Percentiles rank a stretch among this genome's conserved stretches.
Evolutionary conservation across 2,797 vertebrate genomes (phyloP).

Genomic region (Cichlasoma orientale): DNA sequence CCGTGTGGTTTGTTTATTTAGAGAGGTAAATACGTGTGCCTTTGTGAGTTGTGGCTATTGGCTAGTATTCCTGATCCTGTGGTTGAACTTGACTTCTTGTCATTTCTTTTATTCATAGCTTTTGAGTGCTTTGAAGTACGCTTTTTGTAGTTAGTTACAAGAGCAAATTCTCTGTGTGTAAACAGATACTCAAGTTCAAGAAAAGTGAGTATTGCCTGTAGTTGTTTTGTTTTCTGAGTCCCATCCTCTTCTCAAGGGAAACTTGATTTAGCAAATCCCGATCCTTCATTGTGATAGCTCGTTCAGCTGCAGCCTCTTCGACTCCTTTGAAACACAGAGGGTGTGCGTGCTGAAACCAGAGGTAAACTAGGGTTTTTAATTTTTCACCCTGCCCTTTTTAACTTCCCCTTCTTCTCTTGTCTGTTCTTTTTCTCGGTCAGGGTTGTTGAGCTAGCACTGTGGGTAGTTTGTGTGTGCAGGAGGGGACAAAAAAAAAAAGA

Average conservation of each 20-base stretch:
- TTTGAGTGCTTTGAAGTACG: neutral
- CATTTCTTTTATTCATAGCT: constrained; percentile 20
- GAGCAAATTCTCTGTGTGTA: constrained; percentile 23
- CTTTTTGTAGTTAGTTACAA: constrained; percentile 13
- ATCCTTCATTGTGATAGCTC: constrained; percentile 47
- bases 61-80: constrained; percentile 35
- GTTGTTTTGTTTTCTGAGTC: constrained; percentile 64
- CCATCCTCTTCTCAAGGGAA: constrained; percentile 53
- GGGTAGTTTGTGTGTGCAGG: constrained; percentile 33
- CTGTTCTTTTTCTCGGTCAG: constrained; percentile 34
- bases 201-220: constrained; percentile 47
- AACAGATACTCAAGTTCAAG: constrained; percentile 46
- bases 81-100: constrained; percentile 13
- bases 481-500: neutral
- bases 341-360: constrained; percentile 16
- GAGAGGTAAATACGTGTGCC: constrained; percentile 7
- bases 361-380: constrained; percentile 15
- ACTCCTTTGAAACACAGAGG: constrained; percentile 18
- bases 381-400: constrained; percentile 19
- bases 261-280: constrained; percentile 60
- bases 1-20: constrained; percentile 42
- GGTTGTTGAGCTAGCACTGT: constrained; percentile 12
- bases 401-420: constrained; percentile 27
- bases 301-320: constrained; percentile 39
- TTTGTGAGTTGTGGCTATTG: constrained; percentile 16